Conservation (phyloP, 2,113 vertebrate genomes). For the Mus pahari region DNA sequence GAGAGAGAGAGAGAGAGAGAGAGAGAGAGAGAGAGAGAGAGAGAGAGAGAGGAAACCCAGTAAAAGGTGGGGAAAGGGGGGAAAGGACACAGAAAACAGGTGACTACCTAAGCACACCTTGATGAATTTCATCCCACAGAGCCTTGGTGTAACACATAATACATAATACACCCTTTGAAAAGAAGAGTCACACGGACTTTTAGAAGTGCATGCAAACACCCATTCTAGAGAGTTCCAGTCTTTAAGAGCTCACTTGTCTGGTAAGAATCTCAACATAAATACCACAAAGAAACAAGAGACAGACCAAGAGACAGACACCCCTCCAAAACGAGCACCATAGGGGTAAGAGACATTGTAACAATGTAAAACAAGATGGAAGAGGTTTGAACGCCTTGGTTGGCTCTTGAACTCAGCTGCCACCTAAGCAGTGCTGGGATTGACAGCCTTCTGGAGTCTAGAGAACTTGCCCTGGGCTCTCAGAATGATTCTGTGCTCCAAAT, state of each 20-base stretch:
- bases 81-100: not conserved
- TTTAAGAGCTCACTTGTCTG: not conserved
- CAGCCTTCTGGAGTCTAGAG: not conserved
- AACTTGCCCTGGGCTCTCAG: not conserved
- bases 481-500: not conserved
- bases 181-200: not conserved
- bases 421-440: not conserved
- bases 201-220: not conserved
- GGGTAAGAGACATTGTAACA: not conserved
- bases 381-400: too few relatives aligned
- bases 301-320: not conserved
- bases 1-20: too few relatives aligned
- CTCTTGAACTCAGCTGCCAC: not conserved
- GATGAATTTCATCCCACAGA: constrained; percentile 11
- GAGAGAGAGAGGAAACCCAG: not conserved
- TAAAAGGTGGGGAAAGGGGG: not conserved
- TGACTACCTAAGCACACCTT: not conserved
- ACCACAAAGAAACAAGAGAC: not conserved
- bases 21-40: too few relatives aligned
- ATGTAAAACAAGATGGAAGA: not conserved
- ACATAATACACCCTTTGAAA: not conserved
- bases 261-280: not conserved
- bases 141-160: not conserved
- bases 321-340: not conserved
- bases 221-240: not conserved